Conservation (phyloP, 2,797 vertebrate genomes). For the Sebastes elongatus region DNA sequence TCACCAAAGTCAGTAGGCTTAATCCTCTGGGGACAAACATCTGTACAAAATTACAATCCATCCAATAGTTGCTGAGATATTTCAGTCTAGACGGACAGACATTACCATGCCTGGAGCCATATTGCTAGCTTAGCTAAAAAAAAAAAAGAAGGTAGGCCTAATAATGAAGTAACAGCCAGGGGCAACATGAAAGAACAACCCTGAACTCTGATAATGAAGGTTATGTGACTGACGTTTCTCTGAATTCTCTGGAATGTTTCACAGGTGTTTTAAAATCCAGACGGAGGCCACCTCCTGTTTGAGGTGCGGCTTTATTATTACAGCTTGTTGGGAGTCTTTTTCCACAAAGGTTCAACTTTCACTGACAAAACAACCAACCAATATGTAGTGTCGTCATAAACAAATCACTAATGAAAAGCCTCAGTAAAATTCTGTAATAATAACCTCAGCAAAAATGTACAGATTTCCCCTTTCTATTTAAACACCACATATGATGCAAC, state of each 20-base stretch:
- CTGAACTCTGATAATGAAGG: not conserved
- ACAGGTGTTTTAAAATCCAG: conserved; percentile 6
- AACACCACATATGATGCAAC: not conserved
- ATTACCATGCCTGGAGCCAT: not conserved
- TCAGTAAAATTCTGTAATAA: not conserved
- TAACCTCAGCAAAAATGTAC: not conserved
- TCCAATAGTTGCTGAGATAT: not conserved
- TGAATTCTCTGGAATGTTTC: not conserved
- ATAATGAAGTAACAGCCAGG: not conserved
- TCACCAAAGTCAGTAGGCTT: not conserved
- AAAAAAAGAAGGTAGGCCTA: not conserved
- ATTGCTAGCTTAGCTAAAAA: not conserved
- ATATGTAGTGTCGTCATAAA: not conserved
- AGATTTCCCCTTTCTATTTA: not conserved
- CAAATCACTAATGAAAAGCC: not conserved
- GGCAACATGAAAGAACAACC: conserved; percentile 1
- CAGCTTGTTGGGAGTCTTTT: not conserved
- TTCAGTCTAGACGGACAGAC: not conserved
- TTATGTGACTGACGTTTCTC: not conserved
- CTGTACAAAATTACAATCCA: not conserved
- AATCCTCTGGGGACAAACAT: not conserved
- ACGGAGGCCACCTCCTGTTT: not conserved
- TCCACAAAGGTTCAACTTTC: not conserved
- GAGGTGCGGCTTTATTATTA: not conserved
- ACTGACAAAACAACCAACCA: not conserved